Percentiles rank a stretch among this genome's conserved stretches.
These are phyloP conservation scores for Philaethria dido DNA, from an alignment of 2,888 invertebrate species.

Conservation along the genomic window DNA sequence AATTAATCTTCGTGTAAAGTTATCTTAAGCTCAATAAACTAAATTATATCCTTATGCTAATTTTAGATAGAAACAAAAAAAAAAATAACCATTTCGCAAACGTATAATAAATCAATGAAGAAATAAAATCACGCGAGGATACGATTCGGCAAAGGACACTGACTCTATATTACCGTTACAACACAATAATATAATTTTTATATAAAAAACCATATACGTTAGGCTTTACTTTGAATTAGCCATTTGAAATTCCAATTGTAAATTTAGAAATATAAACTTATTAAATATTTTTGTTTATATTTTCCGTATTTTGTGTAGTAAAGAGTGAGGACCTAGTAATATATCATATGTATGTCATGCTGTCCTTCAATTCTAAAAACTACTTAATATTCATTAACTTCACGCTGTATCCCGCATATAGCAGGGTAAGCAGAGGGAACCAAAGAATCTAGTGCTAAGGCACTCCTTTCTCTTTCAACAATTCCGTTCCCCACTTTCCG, in stretches of 20 bases:
- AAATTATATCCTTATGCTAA: background rate
- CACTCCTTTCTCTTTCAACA: too few relatives aligned
- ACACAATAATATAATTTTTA: slow-evolving; percentile 10
- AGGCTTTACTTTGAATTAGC: background rate
- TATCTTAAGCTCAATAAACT: background rate
- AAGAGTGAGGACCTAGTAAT: too few relatives aligned
- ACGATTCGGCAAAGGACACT: slow-evolving; percentile 22
- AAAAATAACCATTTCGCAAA: background rate
- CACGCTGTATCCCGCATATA: too few relatives aligned
- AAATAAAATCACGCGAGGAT: slow-evolving; percentile 7
- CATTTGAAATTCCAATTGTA: background rate
- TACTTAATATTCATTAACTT: too few relatives aligned
- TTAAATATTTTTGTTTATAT: background rate
- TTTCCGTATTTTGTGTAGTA: too few relatives aligned
- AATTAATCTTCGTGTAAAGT: background rate
- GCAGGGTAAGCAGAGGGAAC: too few relatives aligned
- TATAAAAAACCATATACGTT: background rate
- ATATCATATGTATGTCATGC: too few relatives aligned
- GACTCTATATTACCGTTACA: slow-evolving; percentile 31
- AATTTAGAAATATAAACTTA: background rate
- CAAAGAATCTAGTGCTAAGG: too few relatives aligned
- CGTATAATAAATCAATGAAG: slow-evolving; percentile 9
- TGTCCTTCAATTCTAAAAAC: too few relatives aligned
- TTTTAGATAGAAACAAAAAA: background rate
- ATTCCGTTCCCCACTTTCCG: too few relatives aligned